Percentiles rank a stretch among this genome's conserved stretches.
phyloP scores from a whole-genome alignment of 2,888 invertebrate species.

The Epistrophella euchroma region DNA sequence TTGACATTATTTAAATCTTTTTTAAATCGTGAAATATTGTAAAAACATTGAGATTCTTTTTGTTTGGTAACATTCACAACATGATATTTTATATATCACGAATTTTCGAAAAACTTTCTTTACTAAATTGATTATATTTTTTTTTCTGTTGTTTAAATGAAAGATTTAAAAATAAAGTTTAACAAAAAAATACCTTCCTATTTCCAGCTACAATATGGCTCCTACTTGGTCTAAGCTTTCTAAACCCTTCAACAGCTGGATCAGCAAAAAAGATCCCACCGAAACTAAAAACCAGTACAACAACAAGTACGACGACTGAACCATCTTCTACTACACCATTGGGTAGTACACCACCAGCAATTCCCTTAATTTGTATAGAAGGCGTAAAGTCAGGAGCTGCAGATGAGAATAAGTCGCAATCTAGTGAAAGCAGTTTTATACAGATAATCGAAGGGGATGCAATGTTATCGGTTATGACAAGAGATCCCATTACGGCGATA shows the following conservation, averaged over 20 bases:
- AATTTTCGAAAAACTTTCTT: no score
- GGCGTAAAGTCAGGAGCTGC: slow-evolving; percentile 79
- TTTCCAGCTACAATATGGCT: slow-evolving; percentile 69
- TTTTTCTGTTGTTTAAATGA: no score
- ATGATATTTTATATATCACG: no score
- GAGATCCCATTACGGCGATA: slow-evolving; percentile 81
- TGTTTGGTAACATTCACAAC: no score
- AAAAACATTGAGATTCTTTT: no score
- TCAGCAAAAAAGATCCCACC: slow-evolving; percentile 56
- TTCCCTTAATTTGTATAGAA: slow-evolving; percentile 81
- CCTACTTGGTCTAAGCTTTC: slow-evolving; percentile 47
- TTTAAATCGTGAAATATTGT: no score
- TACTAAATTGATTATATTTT: no score
- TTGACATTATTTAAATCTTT: no score
- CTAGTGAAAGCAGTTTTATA: slow-evolving; percentile 79
- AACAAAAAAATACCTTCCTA: not conserved
- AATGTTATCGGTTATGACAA: slow-evolving; percentile 82
- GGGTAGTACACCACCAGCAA: slow-evolving; percentile 76
- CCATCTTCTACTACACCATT: slow-evolving; percentile 44
- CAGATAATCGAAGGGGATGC: slow-evolving; percentile 82
- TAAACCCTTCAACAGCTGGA: slow-evolving; percentile 57
- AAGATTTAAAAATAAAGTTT: no score
- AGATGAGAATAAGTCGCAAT: slow-evolving; percentile 77
- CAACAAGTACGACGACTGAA: slow-evolving; percentile 69
- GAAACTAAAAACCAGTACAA: slow-evolving; percentile 52